Percentiles rank a stretch among this genome's conserved stretches.
phyloP scores from a whole-genome alignment of 2,797 vertebrate genomes.

The Melanotaenia pygmaea region DNA sequence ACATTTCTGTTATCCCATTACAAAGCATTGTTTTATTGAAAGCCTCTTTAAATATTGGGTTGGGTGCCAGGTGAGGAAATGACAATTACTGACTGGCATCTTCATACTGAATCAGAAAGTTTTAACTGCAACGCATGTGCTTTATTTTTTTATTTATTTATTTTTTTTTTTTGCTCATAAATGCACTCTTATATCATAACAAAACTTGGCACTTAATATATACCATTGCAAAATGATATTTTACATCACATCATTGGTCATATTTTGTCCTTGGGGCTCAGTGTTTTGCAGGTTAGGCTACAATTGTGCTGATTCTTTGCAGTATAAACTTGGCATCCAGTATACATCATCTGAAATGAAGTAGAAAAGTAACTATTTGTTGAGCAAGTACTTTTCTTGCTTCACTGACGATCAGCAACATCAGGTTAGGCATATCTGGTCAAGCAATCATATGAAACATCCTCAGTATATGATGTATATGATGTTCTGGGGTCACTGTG shows the following conservation, averaged over 20 bases:
- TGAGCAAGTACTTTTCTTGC: conserved; percentile 35
- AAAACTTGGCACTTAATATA: neutral
- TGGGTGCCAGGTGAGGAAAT: too few relatives aligned
- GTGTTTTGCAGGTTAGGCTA: conserved; percentile 1
- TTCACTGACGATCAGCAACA: conserved; percentile 17
- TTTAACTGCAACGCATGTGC: too few relatives aligned
- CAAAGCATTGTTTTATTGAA: too few relatives aligned
- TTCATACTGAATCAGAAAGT: too few relatives aligned
- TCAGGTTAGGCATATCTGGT: conserved; percentile 14
- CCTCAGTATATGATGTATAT: conserved; percentile 23
- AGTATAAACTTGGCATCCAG: neutral
- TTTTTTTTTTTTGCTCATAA: too few relatives aligned
- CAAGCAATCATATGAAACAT: conserved; percentile 14
- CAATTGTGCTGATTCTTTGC: conserved; percentile 3
- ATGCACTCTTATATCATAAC: too few relatives aligned
- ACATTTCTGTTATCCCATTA: too few relatives aligned
- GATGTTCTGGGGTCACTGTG: conserved; percentile 25
- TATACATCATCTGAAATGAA: conserved; percentile 26
- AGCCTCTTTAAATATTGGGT: too few relatives aligned
- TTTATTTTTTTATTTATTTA: too few relatives aligned
- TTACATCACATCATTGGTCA: neutral
- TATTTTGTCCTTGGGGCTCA: neutral
- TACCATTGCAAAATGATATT: neutral
- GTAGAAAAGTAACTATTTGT: conserved; percentile 33
- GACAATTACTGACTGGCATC: too few relatives aligned